These are phyloP conservation scores for Cheilosia urbana DNA, from an alignment of 2,888 invertebrate genomes.

Conservation along the genomic window DNA sequence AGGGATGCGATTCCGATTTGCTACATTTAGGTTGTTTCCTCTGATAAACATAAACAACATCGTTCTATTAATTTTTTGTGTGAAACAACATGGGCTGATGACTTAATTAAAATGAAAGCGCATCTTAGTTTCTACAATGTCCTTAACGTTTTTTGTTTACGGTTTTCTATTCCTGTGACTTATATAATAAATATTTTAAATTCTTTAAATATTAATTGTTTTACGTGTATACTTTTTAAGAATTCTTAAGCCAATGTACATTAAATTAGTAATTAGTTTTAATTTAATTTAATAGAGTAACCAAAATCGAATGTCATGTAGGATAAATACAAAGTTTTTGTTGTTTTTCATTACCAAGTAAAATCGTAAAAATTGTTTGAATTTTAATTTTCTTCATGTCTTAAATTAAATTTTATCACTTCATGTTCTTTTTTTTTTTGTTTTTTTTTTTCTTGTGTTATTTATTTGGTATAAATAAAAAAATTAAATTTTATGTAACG, in stretches of 20 bases:
- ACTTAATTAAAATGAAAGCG: constrained; percentile 63
- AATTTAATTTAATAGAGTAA: constrained; percentile 36
- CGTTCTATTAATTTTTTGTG: constrained; percentile 33
- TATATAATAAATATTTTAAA: not conserved
- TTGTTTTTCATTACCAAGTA: constrained; percentile 19
- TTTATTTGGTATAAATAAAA: constrained; percentile 63
- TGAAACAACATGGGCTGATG: constrained; percentile 68
- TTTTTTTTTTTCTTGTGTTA: constrained; percentile 4
- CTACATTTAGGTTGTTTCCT: constrained; percentile 2
- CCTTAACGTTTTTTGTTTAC: constrained; percentile 6
- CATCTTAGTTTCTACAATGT: constrained; percentile 45
- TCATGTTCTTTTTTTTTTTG: constrained; percentile 55
- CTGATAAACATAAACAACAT: constrained; percentile 5
- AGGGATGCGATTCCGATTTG: constrained; percentile 49
- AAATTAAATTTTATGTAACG: constrained; percentile 11
- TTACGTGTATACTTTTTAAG: constrained; percentile 56
- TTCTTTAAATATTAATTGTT: constrained; percentile 14
- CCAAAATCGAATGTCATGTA: constrained; percentile 64
- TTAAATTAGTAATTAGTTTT: constrained; percentile 31
- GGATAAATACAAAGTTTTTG: constrained; percentile 24
- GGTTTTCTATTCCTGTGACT: no score
- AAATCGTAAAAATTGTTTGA: constrained; percentile 31
- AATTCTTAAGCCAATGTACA: constrained; percentile 63
- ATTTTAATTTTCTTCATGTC: constrained; percentile 26
- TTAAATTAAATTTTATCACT: constrained; percentile 65